Evolutionary conservation across 35 echinoderm and acorn worm species (phyloP).

Genomic region (Holothuria glaberrima): DNA sequence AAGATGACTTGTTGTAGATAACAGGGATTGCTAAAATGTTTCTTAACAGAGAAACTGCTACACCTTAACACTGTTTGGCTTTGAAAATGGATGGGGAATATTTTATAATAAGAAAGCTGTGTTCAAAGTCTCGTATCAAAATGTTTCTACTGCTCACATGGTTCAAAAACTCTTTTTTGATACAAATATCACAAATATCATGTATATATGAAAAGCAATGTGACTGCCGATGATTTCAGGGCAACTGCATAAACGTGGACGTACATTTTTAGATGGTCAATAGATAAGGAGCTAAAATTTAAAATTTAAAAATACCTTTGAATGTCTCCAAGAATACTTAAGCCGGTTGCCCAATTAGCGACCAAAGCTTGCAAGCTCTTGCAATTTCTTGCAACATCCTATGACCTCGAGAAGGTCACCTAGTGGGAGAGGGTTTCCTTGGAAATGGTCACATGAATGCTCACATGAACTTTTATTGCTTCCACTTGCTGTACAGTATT

Average conservation of each 20-base stretch:
- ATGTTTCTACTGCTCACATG: neutral
- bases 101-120: neutral
- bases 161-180: neutral
- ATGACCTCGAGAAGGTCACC: too few species aligned
- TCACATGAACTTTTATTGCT: too few species aligned
- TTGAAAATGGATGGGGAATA: neutral
- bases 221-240: neutral
- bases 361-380: too few species aligned
- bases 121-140: constrained; percentile 6
- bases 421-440: too few species aligned
- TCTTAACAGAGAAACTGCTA: constrained; percentile 3
- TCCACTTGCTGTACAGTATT: neutral
- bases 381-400: too few species aligned
- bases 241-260: neutral
- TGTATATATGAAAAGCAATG: neutral
- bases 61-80: neutral
- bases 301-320: too few species aligned
- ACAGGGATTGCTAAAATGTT: neutral
- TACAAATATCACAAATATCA: constrained; percentile 15
- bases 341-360: too few species aligned
- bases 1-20: too few species aligned
- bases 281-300: too few species aligned
- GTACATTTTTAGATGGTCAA: neutral
- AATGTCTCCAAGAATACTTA: too few species aligned
- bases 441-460: too few species aligned